Conservation (phyloP, 2,888 invertebrate genomes). For the Polietes domitor region DNA sequence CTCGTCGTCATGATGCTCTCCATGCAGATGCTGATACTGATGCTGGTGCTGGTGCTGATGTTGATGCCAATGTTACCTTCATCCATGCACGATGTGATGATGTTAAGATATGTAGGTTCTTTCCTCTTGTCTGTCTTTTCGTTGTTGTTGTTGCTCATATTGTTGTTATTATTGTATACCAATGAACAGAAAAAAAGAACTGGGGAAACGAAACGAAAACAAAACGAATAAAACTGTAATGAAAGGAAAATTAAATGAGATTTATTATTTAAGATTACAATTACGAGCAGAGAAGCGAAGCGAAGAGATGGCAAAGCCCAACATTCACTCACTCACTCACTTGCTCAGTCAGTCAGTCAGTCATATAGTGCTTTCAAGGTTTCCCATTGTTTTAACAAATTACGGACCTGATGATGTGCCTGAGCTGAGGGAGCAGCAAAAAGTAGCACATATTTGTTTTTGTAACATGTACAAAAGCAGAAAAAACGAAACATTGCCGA, state of each 20-base stretch:
- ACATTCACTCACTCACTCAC: background rate
- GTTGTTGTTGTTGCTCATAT: conserved; percentile 5
- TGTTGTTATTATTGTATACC: conserved; percentile 6
- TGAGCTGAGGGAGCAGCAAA: background rate
- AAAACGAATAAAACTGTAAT: conserved; percentile 41
- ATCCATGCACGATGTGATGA: conserved; percentile 34
- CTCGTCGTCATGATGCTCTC: background rate
- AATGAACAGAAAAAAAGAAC: background rate
- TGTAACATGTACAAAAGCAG: background rate
- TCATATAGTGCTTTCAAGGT: conserved; percentile 39
- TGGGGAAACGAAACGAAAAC: background rate
- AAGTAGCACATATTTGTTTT: background rate
- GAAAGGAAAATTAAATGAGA: conserved; percentile 51
- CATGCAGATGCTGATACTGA: background rate
- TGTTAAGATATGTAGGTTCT: conserved; percentile 37
- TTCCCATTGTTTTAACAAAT: conserved; percentile 17
- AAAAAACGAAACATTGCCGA: background rate
- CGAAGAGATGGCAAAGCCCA: too few species aligned
- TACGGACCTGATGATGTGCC: background rate
- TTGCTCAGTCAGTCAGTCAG: too few species aligned
- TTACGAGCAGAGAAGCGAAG: conserved; percentile 19
- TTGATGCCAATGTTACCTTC: conserved; percentile 20
- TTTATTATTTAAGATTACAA: conserved; percentile 52
- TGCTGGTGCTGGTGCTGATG: conserved; percentile 1
- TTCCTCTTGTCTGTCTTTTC: conserved; percentile 28